Evolutionary conservation across 2,888 invertebrate genomes (phyloP).

Genomic region (Euzetes globulus): DNA sequence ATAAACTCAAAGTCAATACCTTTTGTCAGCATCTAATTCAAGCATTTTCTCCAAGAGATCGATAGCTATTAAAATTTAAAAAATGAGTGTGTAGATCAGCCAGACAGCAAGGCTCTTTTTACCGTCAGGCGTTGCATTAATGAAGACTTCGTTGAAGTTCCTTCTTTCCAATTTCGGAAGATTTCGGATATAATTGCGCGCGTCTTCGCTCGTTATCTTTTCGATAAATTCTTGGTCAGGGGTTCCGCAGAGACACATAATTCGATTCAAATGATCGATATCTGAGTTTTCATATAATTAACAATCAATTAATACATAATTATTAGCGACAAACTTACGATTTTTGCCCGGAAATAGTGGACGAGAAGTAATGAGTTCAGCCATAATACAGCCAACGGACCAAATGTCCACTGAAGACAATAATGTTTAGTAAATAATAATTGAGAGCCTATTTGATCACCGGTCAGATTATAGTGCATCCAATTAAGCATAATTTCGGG

Average conservation of each 20-base stretch:
- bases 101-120: too few species aligned
- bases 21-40: conserved; percentile 78
- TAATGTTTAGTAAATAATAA: conserved; percentile 32
- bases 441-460: conserved; percentile 46
- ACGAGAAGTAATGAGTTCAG: conserved; percentile 84
- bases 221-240: conserved; percentile 71
- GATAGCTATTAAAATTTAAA: conserved; percentile 58
- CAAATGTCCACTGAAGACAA: conserved; percentile 81
- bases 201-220: conserved; percentile 83
- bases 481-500: conserved; percentile 99
- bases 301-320: neutral
- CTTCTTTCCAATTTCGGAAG: conserved; percentile 74
- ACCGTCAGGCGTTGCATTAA: conserved; percentile 79
- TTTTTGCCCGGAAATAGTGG: conserved; percentile 95
- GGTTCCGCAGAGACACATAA: conserved; percentile 76
- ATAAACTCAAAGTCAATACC: conserved; percentile 52
- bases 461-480: conserved; percentile 99
- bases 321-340: conserved; percentile 68
- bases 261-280: conserved; percentile 82
- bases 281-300: conserved; percentile 54
- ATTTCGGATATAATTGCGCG: conserved; percentile 87
- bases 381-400: conserved; percentile 99
- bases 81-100: neutral
- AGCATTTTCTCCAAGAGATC: conserved; percentile 91
- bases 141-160: conserved; percentile 80